These are phyloP conservation scores for Bos taurus DNA, from an alignment of 2,113 vertebrate species.

Conservation along the genomic window ARS-UCD2.0 NC_037335.1:83375501-83376000, in stretches of 20 bases:
- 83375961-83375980: background rate
- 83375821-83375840: background rate
- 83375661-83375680: background rate
- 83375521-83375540: background rate
- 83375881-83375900: background rate
- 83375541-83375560: background rate
- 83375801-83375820: background rate
- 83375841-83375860: background rate
- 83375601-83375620: background rate
- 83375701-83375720: background rate
- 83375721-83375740: background rate
- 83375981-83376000: background rate
- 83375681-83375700: background rate
- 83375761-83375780: background rate
- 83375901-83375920: background rate
- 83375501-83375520: background rate
- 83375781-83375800: background rate
- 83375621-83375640: background rate
- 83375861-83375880: background rate
- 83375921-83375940: background rate
- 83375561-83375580: background rate
- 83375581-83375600: background rate
- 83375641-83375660: background rate
- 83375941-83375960: background rate
- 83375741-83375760: background rate